A percentile compares a stretch with the other conserved stretches of the same genome.
Evolutionary conservation across 2,113 vertebrate species (phyloP).

Genomic region (Proteles cristata): DNA sequence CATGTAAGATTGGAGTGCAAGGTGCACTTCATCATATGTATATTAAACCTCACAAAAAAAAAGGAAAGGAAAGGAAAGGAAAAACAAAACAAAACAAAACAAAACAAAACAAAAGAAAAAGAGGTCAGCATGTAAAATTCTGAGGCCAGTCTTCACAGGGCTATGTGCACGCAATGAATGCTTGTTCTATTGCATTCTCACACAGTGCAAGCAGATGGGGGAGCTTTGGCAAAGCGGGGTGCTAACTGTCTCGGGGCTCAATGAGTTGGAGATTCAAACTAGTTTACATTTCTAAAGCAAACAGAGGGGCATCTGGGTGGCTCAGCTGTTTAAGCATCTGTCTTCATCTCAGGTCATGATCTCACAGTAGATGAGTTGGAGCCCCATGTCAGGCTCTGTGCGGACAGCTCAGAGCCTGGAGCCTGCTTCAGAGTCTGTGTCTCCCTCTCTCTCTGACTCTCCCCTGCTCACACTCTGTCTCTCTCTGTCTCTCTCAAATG

Average conservation of each 20-base stretch:
- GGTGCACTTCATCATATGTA: background rate
- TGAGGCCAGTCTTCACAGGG: background rate
- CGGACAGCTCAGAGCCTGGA: too few relatives aligned
- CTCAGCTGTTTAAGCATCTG: too few relatives aligned
- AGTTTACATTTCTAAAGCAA: constrained; percentile 70
- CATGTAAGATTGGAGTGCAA: background rate
- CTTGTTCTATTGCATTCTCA: too few relatives aligned
- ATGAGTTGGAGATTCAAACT: constrained; percentile 81
- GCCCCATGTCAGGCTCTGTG: too few relatives aligned
- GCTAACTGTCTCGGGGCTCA: constrained; percentile 79
- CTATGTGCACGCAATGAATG: background rate
- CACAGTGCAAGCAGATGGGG: background rate
- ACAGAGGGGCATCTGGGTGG: background rate
- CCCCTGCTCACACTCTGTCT: too few relatives aligned
- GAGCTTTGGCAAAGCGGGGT: background rate
- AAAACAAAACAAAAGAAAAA: background rate
- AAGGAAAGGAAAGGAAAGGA: background rate
- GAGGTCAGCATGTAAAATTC: too few relatives aligned
- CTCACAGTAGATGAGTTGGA: too few relatives aligned
- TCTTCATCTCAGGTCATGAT: too few relatives aligned
- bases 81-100: too few relatives aligned
- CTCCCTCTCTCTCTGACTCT: too few relatives aligned
- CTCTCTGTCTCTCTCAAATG: too few relatives aligned
- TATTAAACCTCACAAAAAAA: background rate
- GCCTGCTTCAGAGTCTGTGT: too few relatives aligned